A percentile compares a stretch with the other conserved stretches of the same genome.
These are phyloP conservation scores for Pandemis heparana DNA, from an alignment of 2,888 invertebrate species.

Conservation along the genomic window DNA sequence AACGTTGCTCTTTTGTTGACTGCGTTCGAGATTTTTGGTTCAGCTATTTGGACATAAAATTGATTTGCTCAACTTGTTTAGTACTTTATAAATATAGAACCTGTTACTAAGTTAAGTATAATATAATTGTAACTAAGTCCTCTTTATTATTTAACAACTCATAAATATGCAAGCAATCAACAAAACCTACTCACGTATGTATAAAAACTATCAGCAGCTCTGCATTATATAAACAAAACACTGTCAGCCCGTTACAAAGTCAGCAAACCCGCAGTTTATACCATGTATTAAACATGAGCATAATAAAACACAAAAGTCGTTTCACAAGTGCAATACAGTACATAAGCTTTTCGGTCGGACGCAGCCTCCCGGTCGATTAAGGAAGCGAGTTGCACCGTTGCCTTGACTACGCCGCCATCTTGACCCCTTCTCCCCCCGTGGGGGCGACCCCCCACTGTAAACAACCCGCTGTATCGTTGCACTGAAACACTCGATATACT, in stretches of 20 bases:
- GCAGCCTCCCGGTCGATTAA: constrained; percentile 83
- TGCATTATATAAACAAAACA: constrained; percentile 10
- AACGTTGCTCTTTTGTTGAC: constrained; percentile 48
- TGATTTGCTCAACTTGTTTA: not conserved
- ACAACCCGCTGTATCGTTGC: constrained; percentile 83
- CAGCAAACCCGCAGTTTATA: constrained; percentile 29
- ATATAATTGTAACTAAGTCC: no score
- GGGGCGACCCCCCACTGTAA: constrained; percentile 67
- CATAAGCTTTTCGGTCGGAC: constrained; percentile 73
- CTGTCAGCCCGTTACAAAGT: constrained; percentile 33
- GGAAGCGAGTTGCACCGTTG: constrained; percentile 84
- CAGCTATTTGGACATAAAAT: not conserved
- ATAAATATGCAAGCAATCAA: no score
- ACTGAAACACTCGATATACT: constrained; percentile 82
- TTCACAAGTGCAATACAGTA: constrained; percentile 79
- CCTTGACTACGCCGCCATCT: constrained; percentile 83
- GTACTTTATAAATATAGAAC: no score
- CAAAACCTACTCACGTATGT: no score
- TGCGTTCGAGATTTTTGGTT: not conserved
- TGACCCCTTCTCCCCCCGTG: constrained; percentile 64
- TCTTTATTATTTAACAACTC: no score
- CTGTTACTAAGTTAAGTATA: no score
- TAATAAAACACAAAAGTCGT: constrained; percentile 66
- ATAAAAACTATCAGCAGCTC: not conserved
- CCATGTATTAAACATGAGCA: constrained; percentile 43